Evolutionary conservation across 2,113 vertebrate species (phyloP).

Genomic region (Corynorhinus townsendii): DNA sequence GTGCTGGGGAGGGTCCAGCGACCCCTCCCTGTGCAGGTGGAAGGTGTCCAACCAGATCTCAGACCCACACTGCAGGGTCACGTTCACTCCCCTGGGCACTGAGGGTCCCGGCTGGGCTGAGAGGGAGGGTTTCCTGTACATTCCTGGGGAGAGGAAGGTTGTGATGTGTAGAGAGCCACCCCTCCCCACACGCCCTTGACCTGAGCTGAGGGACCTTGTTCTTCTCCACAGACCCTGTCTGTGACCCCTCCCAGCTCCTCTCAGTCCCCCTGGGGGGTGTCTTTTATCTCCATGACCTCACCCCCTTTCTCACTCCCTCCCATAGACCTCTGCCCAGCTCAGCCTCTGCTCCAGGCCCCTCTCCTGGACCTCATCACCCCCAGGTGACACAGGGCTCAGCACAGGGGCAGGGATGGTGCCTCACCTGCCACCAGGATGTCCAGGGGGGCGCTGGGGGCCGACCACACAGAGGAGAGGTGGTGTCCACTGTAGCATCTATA

Average conservation of each 20-base stretch:
- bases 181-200: no score
- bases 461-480: fast-evolving
- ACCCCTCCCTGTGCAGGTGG: neutral
- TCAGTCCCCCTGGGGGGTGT: no score
- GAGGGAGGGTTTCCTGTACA: neutral
- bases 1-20: fast-evolving
- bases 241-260: neutral
- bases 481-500: neutral
- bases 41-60: neutral
- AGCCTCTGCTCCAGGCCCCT: neutral
- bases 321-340: fast-evolving
- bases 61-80: constrained; percentile 8
- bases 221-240: no score
- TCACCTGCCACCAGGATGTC: neutral
- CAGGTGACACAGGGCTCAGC: no score
- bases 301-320: fast-evolving
- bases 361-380: no score
- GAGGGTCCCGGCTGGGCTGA: fast-evolving
- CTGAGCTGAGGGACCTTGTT: no score
- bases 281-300: neutral
- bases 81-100: neutral
- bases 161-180: neutral
- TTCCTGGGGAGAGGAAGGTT: no score
- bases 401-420: no score
- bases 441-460: neutral